Percentiles rank a stretch among this genome's conserved stretches.
These are phyloP conservation scores for Erethizon dorsatum DNA, from an alignment of 2,797 vertebrate genomes.

Conservation along the genomic window DNA sequence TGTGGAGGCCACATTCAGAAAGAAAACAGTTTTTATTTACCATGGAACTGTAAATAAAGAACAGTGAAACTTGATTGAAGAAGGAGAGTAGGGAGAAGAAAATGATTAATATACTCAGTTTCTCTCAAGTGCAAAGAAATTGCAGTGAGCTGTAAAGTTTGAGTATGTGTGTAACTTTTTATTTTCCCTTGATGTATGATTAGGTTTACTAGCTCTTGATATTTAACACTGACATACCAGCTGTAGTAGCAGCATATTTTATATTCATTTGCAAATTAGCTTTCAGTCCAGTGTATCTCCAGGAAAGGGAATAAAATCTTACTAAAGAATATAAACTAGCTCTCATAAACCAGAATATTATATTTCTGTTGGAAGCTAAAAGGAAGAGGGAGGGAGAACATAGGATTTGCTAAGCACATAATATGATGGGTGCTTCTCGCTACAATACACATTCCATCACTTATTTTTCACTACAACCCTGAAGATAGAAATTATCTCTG, in stretches of 20 bases:
- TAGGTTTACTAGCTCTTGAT: neutral
- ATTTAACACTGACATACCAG: conserved; percentile 55
- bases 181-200: conserved; percentile 65
- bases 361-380: neutral
- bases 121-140: conserved; percentile 65
- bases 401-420: neutral
- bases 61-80: neutral
- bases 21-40: neutral
- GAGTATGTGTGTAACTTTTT: conserved; percentile 55
- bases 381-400: neutral
- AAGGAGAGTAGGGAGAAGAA: neutral
- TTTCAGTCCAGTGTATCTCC: conserved; percentile 35
- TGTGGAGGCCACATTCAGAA: neutral
- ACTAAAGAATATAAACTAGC: neutral
- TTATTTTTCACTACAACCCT: neutral
- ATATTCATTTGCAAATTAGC: conserved; percentile 57
- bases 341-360: neutral
- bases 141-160: conserved; percentile 50
- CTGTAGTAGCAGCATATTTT: neutral
- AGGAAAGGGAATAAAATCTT: conserved; percentile 35
- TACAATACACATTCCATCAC: neutral
- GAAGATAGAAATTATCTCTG: neutral
- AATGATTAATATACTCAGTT: neutral
- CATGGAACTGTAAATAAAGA: neutral
- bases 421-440: neutral